phyloP scores from a whole-genome alignment of 2,888 invertebrate genomes.

The Himalopsyche tibetana region DNA sequence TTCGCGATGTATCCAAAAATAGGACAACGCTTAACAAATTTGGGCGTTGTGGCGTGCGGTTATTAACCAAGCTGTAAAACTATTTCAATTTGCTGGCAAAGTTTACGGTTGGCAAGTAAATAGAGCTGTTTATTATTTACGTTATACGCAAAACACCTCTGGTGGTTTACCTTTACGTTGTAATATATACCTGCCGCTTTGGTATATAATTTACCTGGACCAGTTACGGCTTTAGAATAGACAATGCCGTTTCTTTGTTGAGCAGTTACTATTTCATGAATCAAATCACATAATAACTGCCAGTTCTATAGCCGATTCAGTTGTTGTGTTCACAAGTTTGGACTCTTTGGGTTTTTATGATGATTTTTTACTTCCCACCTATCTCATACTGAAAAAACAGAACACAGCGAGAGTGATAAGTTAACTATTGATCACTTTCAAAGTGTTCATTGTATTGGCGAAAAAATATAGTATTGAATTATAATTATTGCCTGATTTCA shows the following conservation, averaged over 20 bases:
- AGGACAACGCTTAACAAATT: slow-evolving; percentile 1
- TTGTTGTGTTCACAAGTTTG: too few relatives aligned
- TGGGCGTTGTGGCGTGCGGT: neutral
- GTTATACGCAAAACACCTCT: slow-evolving; percentile 3
- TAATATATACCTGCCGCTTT: slow-evolving; percentile 3
- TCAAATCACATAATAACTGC: too few relatives aligned
- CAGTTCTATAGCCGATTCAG: too few relatives aligned
- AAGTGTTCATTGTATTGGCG: too few relatives aligned
- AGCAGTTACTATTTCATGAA: too few relatives aligned
- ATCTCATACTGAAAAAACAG: too few relatives aligned
- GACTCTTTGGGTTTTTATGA: too few relatives aligned
- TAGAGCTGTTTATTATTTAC: slow-evolving; percentile 34
- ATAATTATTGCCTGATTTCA: too few relatives aligned
- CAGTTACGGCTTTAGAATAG: neutral
- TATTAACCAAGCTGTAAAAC: slow-evolving; percentile 7
- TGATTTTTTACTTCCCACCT: too few relatives aligned
- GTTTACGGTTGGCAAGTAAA: slow-evolving; percentile 26
- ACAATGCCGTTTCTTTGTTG: neutral
- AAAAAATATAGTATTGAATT: too few relatives aligned
- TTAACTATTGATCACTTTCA: too few relatives aligned
- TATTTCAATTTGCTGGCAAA: slow-evolving; percentile 15
- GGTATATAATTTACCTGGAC: slow-evolving; percentile 14
- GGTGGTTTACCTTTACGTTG: neutral
- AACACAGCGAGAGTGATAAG: too few relatives aligned
- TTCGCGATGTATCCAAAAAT: neutral